Conservation (phyloP, 35 echinoderm and acorn worm species). For the Hemicentrotus pulcherrimus region DNA sequence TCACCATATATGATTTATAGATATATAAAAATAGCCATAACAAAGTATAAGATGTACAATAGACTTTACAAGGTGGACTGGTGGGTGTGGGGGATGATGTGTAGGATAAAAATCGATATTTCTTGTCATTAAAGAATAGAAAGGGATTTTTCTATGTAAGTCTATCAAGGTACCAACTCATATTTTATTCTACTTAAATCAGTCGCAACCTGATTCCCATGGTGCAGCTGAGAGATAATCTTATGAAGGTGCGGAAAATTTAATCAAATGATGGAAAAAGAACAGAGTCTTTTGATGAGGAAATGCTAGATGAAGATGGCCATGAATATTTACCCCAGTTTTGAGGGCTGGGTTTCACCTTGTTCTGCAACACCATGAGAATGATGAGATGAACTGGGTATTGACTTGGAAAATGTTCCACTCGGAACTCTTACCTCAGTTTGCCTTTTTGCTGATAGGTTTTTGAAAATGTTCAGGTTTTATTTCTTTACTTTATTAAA, state of each 20-base stretch:
- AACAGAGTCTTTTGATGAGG: slow-evolving; percentile 6
- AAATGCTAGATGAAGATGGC: not conserved
- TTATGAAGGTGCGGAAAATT: not conserved
- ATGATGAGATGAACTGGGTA: not conserved
- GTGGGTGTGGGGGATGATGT: too few relatives aligned
- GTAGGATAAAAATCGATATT: too few relatives aligned
- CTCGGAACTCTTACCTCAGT: not conserved
- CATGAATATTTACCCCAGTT: slow-evolving; percentile 12
- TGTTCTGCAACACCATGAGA: not conserved
- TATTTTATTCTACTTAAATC: not conserved
- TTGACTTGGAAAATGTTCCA: not conserved
- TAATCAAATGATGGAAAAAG: slow-evolving; percentile 19
- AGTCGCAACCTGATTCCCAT: not conserved
- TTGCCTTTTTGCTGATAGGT: not conserved
- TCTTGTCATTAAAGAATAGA: not conserved
- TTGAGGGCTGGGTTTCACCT: not conserved
- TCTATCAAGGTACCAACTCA: not conserved
- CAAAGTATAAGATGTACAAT: too few relatives aligned
- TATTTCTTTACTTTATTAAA: not conserved
- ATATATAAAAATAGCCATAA: too few relatives aligned
- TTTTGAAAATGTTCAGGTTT: not conserved
- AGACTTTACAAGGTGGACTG: too few relatives aligned
- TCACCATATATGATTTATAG: too few relatives aligned
- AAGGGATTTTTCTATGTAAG: not conserved
- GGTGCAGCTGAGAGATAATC: not conserved